Percentiles rank a stretch among this genome's conserved stretches.
Conservation (phyloP, 2,888 invertebrate genomes). For the Callosobruchus maculatus region DNA sequence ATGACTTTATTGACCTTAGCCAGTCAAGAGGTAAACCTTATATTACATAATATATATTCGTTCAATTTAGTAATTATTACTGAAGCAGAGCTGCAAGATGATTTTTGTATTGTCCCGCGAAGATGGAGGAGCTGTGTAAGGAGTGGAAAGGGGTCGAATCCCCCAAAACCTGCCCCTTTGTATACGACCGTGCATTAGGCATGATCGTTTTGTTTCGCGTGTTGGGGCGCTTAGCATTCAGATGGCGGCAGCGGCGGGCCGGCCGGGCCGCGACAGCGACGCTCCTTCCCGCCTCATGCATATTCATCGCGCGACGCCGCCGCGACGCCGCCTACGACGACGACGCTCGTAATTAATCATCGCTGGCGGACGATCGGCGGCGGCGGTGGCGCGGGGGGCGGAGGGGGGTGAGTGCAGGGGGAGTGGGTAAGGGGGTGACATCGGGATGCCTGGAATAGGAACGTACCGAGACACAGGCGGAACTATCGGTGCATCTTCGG, state of each 20-base stretch:
- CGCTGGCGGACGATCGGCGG: neutral
- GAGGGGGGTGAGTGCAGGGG: neutral
- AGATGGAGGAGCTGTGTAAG: no score
- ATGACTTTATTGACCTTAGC: no score
- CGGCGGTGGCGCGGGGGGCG: no score
- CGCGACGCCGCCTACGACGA: neutral
- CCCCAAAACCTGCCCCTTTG: no score
- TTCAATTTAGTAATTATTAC: no score
- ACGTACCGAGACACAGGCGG: neutral
- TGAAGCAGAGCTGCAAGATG: no score
- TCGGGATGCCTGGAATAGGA: neutral
- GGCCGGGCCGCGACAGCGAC: no score
- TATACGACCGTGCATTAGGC: neutral
- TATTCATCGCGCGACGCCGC: neutral
- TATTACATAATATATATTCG: no score
- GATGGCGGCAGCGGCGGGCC: neutral
- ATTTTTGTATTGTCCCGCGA: no score
- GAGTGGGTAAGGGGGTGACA: neutral
- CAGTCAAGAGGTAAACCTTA: no score
- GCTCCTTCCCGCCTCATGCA: neutral
- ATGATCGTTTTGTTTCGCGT: neutral
- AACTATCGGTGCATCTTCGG: neutral
- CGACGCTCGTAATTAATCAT: neutral
- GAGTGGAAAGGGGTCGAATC: no score
- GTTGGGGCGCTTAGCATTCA: neutral